A percentile compares a stretch with the other conserved stretches of the same genome.
Evolutionary conservation across 2,113 vertebrate species (phyloP).

Genomic region (Epinephelus moara): DNA sequence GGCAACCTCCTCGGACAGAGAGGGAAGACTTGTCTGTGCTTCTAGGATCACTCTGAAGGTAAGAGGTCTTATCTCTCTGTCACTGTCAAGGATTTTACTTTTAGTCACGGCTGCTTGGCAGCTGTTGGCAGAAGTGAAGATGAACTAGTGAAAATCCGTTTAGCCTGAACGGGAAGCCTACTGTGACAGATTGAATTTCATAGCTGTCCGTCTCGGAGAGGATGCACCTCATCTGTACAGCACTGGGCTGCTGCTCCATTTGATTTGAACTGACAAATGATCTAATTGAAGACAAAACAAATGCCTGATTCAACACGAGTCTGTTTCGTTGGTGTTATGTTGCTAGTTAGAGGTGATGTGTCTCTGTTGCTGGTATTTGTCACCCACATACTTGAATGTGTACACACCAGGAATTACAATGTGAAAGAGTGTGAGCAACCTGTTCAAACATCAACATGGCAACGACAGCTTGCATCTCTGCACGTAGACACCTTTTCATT

Average conservation of each 20-base stretch:
- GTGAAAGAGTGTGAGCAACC: slow-evolving; percentile 67
- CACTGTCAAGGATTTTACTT: slow-evolving; percentile 23
- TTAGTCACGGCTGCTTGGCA: slow-evolving; percentile 44
- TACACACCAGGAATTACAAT: slow-evolving; percentile 60
- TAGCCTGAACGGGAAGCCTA: slow-evolving; percentile 7
- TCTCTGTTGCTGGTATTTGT: slow-evolving; percentile 51
- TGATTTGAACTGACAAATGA: neutral
- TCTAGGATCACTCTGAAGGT: slow-evolving; percentile 74
- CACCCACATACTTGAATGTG: slow-evolving; percentile 52
- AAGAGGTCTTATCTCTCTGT: slow-evolving; percentile 56
- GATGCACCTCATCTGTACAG: slow-evolving; percentile 35
- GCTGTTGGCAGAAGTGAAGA: slow-evolving; percentile 41
- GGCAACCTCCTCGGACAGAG: slow-evolving; percentile 37
- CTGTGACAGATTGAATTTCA: slow-evolving; percentile 45
- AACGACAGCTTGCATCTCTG: slow-evolving; percentile 59
- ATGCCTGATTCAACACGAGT: neutral
- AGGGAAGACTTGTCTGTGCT: slow-evolving; percentile 38
- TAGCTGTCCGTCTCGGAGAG: slow-evolving; percentile 33
- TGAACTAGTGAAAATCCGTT: slow-evolving; percentile 29
- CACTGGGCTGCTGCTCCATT: neutral
- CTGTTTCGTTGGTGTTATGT: slow-evolving; percentile 25
- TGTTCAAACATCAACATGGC: slow-evolving; percentile 69
- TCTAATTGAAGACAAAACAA: neutral
- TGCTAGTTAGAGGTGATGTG: slow-evolving; percentile 10
- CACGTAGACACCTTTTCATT: slow-evolving; percentile 68